Evolutionary conservation across 2,797 vertebrate genomes (phyloP).

Genomic region (Iguana delicatissima): DNA sequence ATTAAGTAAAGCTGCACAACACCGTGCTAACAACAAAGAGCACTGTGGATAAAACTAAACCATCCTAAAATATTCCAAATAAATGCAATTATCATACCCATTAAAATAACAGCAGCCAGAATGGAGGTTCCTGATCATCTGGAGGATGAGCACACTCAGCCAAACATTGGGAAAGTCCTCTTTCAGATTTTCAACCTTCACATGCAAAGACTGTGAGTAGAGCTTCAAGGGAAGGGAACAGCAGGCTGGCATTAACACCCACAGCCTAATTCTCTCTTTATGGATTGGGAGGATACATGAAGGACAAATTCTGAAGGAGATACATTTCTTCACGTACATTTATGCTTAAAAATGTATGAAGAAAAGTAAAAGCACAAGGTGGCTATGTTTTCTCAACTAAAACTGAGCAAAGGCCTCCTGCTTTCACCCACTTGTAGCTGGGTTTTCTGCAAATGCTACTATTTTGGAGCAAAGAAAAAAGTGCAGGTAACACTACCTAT

Average conservation of each 20-base stretch:
- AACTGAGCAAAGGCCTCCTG: neutral
- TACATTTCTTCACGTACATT: neutral
- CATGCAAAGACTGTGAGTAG: neutral
- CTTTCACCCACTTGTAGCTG: neutral
- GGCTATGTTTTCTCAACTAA: slow-evolving; percentile 14
- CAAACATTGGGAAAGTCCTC: neutral
- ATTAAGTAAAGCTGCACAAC: neutral
- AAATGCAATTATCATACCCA: slow-evolving; percentile 36
- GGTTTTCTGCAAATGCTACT: slow-evolving; percentile 20
- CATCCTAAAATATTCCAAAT: slow-evolving; percentile 26
- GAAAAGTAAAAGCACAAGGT: slow-evolving; percentile 7
- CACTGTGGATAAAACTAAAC: slow-evolving; percentile 35
- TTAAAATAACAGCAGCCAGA: slow-evolving; percentile 32
- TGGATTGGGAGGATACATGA: neutral
- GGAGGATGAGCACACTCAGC: neutral
- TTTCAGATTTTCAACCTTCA: neutral
- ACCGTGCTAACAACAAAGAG: too few species aligned
- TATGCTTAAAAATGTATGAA: neutral
- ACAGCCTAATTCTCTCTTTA: too few species aligned
- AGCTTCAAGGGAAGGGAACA: too few species aligned
- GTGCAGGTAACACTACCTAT: neutral
- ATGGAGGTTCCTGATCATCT: neutral
- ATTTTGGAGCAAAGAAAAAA: neutral
- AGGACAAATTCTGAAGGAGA: slow-evolving; percentile 26
- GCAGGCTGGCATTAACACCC: neutral